Base-by-base conservation (phyloP, 2,797 vertebrate genomes). In the Gallinago stenura region DNA sequence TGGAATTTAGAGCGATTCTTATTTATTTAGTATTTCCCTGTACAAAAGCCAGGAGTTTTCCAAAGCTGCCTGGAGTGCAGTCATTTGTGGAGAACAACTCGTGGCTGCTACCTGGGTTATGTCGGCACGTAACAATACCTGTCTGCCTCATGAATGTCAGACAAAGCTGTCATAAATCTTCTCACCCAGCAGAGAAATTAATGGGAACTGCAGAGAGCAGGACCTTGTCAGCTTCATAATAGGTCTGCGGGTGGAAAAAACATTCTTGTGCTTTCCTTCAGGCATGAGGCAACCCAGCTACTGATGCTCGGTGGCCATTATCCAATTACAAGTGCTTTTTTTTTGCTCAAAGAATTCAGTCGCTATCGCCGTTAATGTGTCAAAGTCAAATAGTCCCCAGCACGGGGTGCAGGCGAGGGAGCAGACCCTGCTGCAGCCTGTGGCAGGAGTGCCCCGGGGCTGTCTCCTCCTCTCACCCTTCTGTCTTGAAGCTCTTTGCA, bases 151-250 rank as follows among this genome's bases (percentile, higher is more conserved):
- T 26, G 82, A 86, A 83, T 70, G 90, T 92, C 87, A 95, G 89
- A 96, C 91, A 96, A 97, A 95, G 89, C 76, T 78, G 62, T 58
- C 95, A 83, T 96, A 97, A 97, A 98, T 97, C 90, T 91, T 90
- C 80, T 79, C 95, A 89, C 62, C 53, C 94, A 91, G 94, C 76
- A 95, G 94, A 90, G 95, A 97, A 95, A 96, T 93, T 95, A 96
- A 94, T 88, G 89, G 95, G 88, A 48, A 73, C 46, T 35, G 37
- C 45, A 89, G 88, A 91, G 90, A 97, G 91, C 92, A 87, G 77
- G 96, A 96, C 94, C 93, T 85, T 96, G 89, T 96, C 94, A 94
- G 54, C 72, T 94, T 76, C 64, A 35, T 96, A 95, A 94, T 87
- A 81, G 61, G 83, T 89, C 22, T 33, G 82, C 39, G 77, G 79